These are phyloP conservation scores for Cinara cedri DNA, from an alignment of 2,888 invertebrate species.

Conservation along the genomic window DNA sequence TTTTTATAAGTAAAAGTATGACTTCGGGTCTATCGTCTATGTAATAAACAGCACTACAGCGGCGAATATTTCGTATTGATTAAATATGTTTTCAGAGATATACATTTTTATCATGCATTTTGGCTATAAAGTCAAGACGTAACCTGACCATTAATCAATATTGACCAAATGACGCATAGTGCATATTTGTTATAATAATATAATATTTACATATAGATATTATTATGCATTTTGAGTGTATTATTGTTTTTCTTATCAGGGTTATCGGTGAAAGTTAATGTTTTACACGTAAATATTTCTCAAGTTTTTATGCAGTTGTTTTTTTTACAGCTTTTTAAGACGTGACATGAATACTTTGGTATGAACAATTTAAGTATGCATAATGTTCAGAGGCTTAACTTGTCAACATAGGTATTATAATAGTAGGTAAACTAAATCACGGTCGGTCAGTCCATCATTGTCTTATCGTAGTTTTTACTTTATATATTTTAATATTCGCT, in stretches of 20 bases:
- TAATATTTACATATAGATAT: background rate
- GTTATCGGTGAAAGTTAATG: background rate
- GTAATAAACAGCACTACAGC: background rate
- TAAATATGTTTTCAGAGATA: background rate
- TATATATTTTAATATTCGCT: background rate
- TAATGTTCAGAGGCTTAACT: background rate
- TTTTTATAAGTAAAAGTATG: background rate
- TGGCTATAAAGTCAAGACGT: background rate
- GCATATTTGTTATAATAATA: conserved; percentile 24
- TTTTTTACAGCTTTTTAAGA: background rate
- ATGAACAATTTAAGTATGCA: background rate
- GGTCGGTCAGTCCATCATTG: background rate
- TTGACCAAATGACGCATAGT: conserved; percentile 1
- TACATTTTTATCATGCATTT: background rate
- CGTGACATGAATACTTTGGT: background rate
- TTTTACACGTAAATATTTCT: background rate
- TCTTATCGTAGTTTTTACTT: background rate
- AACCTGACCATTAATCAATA: background rate
- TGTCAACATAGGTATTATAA: background rate
- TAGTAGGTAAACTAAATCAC: background rate
- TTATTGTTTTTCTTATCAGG: conserved; percentile 15
- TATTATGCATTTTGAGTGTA: background rate
- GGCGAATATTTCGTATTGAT: background rate
- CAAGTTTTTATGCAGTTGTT: background rate
- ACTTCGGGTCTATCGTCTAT: no score